phyloP scores from a whole-genome alignment of 2,888 invertebrate species.

The Drosophila suboccidentalis region DNA sequence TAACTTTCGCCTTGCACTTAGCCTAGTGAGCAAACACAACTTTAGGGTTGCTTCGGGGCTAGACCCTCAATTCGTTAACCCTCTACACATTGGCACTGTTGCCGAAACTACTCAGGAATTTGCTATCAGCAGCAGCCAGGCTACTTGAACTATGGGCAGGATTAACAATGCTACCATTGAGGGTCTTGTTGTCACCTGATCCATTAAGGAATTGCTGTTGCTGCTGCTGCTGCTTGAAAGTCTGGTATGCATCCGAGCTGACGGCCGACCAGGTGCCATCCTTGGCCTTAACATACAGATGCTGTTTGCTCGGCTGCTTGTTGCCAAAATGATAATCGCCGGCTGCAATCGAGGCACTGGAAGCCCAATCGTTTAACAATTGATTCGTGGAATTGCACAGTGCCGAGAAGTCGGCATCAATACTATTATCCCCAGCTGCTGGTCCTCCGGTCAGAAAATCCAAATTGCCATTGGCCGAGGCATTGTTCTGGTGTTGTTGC shows the following conservation, averaged over 20 bases:
- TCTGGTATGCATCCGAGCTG: constrained; percentile 84
- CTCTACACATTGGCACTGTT: constrained; percentile 85
- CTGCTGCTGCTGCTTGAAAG: constrained; percentile 79
- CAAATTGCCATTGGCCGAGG: constrained; percentile 50
- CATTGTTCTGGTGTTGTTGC: constrained; percentile 14
- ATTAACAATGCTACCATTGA: constrained; percentile 33
- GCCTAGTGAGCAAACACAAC: constrained; percentile 66
- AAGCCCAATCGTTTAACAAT: constrained; percentile 83
- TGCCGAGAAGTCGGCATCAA: constrained; percentile 73
- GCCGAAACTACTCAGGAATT: constrained; percentile 86
- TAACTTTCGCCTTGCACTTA: constrained; percentile 46
- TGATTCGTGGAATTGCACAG: constrained; percentile 83
- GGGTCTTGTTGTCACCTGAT: constrained; percentile 76
- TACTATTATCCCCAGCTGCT: constrained; percentile 39
- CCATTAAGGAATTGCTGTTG: constrained; percentile 68
- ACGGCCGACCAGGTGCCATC: constrained; percentile 85
- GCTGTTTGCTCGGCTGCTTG: constrained; percentile 84
- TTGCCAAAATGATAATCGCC: constrained; percentile 82
- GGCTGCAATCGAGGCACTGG: constrained; percentile 80
- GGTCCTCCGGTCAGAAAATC: constrained; percentile 78
- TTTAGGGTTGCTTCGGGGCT: constrained; percentile 4
- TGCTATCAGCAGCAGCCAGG: constrained; percentile 79
- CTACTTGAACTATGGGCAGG: constrained; percentile 69
- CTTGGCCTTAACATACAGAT: constrained; percentile 85
- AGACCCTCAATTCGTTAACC: background rate